Percentiles rank a stretch among this genome's conserved stretches.
Evolutionary conservation across 2,888 invertebrate species (phyloP).

Genomic region (Azorinus chamasolen): DNA sequence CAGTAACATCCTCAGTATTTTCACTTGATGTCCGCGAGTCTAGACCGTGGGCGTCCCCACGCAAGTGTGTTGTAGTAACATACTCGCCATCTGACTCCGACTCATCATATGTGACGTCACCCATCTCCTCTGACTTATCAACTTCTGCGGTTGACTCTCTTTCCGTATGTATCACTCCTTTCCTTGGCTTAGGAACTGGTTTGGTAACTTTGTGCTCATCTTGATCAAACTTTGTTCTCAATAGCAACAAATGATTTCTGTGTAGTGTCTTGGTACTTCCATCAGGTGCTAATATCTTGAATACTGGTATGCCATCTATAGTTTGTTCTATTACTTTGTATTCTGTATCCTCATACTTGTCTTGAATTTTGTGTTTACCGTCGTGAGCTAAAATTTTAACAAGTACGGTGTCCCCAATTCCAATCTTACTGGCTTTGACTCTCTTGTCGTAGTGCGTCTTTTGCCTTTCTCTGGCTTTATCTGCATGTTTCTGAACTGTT

Average conservation of each 20-base stretch:
- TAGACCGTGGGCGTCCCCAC: conserved; percentile 6
- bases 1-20: not conserved
- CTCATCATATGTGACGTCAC: conserved; percentile 1
- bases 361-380: conserved; percentile 28
- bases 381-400: conserved; percentile 4
- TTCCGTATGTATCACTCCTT: not conserved
- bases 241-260: conserved; percentile 8
- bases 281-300: not conserved
- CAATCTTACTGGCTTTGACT: conserved; percentile 4
- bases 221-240: too few species aligned
- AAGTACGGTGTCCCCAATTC: conserved; percentile 15
- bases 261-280: not conserved
- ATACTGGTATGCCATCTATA: too few species aligned
- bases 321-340: conserved; percentile 27
- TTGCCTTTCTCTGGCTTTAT: conserved; percentile 12
- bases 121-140: not conserved
- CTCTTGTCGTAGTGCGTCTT: conserved; percentile 19
- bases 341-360: conserved; percentile 20
- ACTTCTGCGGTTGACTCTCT: not conserved
- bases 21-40: not conserved
- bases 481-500: conserved; percentile 6
- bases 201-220: not conserved
- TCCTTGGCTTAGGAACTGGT: not conserved
- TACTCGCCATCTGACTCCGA: not conserved
- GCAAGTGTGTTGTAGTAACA: not conserved